Conservation (phyloP, 2,797 vertebrate genomes). For the Gymnoscopelus braueri region DNA sequence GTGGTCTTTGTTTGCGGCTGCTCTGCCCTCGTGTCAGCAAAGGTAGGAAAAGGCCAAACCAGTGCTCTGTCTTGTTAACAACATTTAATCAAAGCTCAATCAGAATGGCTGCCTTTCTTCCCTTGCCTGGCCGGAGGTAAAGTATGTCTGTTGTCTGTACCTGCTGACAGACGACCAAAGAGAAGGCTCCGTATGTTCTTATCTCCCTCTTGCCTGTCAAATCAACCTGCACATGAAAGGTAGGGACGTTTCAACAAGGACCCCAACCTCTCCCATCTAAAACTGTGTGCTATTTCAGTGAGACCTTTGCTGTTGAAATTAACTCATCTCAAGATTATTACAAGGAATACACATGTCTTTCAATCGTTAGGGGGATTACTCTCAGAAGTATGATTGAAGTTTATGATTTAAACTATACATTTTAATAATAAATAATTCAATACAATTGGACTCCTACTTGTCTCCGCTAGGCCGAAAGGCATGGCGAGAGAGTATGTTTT, state of each 20-base stretch:
- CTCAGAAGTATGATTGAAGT: no score
- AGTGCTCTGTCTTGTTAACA: constrained; percentile 76
- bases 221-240: constrained; percentile 78
- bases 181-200: constrained; percentile 82
- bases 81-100: constrained; percentile 86
- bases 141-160: constrained; percentile 80
- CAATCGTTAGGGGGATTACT: no score
- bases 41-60: constrained; percentile 48
- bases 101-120: constrained; percentile 73
- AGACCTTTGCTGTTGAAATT: no score
- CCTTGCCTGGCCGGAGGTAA: constrained; percentile 76
- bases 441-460: no score
- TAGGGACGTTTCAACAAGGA: constrained; percentile 31
- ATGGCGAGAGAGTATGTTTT: no score
- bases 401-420: no score
- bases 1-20: constrained; percentile 40
- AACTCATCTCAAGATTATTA: no score
- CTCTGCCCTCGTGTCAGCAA: constrained; percentile 32
- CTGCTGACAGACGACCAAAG: constrained; percentile 84
- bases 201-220: constrained; percentile 85
- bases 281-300: no score
- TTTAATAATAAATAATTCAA: no score
- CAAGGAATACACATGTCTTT: no score
- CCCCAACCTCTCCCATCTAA: constrained; percentile 24
- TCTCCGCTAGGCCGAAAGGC: no score